A percentile compares a stretch with the other conserved stretches of the same genome.
Conservation (phyloP, 2,113 vertebrate species). For the Sterrhoptilus dennistouni region DNA sequence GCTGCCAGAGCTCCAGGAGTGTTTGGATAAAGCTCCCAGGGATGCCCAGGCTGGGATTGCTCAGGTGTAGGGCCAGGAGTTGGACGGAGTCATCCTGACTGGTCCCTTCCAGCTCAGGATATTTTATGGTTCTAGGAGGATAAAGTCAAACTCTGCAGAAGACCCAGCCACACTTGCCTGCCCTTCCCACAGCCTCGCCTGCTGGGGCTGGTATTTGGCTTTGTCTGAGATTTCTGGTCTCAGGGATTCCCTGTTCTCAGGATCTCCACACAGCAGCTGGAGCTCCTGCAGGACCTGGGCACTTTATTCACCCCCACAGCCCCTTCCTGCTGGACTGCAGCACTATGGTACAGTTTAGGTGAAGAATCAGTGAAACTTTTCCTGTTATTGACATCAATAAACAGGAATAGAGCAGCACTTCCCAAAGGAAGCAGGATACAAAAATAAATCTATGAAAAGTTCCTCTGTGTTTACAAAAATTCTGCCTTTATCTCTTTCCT, state of each 20-base stretch:
- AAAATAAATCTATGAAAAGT: background rate
- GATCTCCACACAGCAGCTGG: too few relatives aligned
- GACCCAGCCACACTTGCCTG: background rate
- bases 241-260: too few relatives aligned
- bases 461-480: background rate
- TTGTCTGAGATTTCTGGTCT: background rate
- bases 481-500: background rate
- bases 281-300: background rate
- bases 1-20: background rate
- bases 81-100: background rate
- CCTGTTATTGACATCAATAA: background rate
- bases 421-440: background rate
- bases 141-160: background rate
- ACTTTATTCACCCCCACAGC: background rate
- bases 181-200: rapidly evolving
- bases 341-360: rapidly evolving
- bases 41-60: background rate
- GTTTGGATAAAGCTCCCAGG: rapidly evolving
- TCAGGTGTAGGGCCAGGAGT: background rate
- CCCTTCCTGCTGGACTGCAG: background rate
- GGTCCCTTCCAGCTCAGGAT: background rate
- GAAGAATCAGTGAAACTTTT: background rate
- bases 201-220: background rate
- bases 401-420: background rate
- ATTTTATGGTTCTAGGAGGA: background rate